A percentile compares a stretch with the other conserved stretches of the same genome.
These are phyloP conservation scores for Anoplophora glabripennis DNA, from an alignment of 1,140 invertebrate genomes.

Conservation along the genomic window DNA sequence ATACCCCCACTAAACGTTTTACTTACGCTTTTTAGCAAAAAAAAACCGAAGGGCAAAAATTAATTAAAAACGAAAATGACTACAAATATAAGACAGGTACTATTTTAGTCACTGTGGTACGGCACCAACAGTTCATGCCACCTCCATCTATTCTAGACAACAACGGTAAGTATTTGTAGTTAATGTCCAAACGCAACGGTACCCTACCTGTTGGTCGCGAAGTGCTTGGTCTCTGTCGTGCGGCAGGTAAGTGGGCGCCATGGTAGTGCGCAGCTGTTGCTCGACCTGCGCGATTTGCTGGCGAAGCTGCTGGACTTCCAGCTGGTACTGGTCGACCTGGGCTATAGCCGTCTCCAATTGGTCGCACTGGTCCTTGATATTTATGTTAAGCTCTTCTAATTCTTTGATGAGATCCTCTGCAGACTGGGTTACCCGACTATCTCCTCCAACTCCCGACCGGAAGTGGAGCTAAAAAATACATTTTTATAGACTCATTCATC, in stretches of 20 bases:
- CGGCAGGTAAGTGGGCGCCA: constrained; percentile 77
- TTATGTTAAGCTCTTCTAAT: constrained; percentile 63
- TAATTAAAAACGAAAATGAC: neutral
- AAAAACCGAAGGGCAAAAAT: neutral
- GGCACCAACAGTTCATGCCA: constrained; percentile 33
- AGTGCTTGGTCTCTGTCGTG: constrained; percentile 80
- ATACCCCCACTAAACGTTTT: no score
- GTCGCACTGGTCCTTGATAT: constrained; percentile 67
- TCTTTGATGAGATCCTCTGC: constrained; percentile 67
- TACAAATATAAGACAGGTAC: neutral
- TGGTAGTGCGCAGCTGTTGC: constrained; percentile 76
- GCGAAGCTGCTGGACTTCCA: constrained; percentile 81
- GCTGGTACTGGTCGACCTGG: constrained; percentile 84
- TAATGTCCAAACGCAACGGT: constrained; percentile 9
- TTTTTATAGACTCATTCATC: neutral
- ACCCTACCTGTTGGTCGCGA: constrained; percentile 87
- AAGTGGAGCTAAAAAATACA: constrained; percentile 72
- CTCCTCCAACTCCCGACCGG: constrained; percentile 75
- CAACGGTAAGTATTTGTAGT: constrained; percentile 11
- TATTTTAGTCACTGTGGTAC: constrained; percentile 7
- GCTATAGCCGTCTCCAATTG: constrained; percentile 74
- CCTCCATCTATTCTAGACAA: constrained; percentile 32
- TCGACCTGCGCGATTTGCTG: constrained; percentile 81
- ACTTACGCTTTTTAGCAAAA: neutral
- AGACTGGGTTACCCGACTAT: constrained; percentile 69